Conservation (phyloP, 2,797 vertebrate species). For the Muscicapa comitata region DNA sequence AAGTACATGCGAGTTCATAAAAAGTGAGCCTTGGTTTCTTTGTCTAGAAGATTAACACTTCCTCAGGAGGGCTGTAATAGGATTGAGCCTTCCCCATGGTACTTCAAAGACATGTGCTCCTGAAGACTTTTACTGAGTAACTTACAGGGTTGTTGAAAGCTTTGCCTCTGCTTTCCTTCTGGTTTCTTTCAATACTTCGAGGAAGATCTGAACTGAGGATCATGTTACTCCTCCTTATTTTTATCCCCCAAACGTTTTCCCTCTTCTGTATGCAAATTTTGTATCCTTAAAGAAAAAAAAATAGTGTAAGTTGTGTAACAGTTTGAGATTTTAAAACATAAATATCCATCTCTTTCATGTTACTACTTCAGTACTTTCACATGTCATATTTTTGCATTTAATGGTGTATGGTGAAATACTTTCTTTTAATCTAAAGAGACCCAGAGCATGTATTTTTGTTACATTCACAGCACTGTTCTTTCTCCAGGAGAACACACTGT, state of each 20-base stretch:
- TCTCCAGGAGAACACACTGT: neutral
- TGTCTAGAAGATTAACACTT: slow-evolving; percentile 57
- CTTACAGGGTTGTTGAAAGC: neutral
- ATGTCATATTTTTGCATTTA: neutral
- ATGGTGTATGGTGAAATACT: neutral
- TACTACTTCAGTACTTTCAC: neutral
- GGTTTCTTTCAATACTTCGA: slow-evolving; percentile 2
- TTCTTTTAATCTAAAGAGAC: neutral
- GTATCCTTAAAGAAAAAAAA: neutral
- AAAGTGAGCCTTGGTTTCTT: slow-evolving; percentile 32
- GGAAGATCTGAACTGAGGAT: neutral
- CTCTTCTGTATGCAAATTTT: neutral
- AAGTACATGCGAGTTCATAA: slow-evolving; percentile 40
- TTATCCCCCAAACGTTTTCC: neutral
- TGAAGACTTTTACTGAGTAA: slow-evolving; percentile 13
- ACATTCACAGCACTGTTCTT: neutral
- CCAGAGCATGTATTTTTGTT: neutral
- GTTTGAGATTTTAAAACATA: neutral
- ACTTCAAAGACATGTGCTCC: slow-evolving; percentile 40
- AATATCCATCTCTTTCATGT: neutral
- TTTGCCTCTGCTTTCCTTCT: slow-evolving; percentile 16
- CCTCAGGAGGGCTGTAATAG: slow-evolving; percentile 54
- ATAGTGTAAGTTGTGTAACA: neutral
- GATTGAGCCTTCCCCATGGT: slow-evolving; percentile 28
- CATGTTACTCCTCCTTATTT: neutral